These are phyloP conservation scores for Paracentrotus lividus DNA, from an alignment of 53 echinoderm and acorn worm genomes.

Conservation along the genomic window DNA sequence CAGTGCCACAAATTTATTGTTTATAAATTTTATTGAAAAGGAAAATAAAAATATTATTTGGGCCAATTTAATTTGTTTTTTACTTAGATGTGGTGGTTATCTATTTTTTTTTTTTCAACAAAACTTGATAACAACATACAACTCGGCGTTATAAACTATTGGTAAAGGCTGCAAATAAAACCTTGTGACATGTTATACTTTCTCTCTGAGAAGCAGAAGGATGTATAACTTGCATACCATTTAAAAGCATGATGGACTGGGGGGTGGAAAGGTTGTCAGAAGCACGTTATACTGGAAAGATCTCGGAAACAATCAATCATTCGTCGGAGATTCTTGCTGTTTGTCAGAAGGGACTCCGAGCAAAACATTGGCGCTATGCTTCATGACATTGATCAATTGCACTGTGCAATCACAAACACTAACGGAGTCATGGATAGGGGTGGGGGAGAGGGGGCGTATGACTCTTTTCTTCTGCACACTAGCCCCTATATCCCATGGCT, in stretches of 20 bases:
- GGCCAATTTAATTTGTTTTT: too few relatives aligned
- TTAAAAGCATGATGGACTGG: not conserved
- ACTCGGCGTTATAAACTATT: too few relatives aligned
- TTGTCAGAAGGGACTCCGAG: conserved; percentile 41
- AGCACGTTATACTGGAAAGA: conserved; percentile 38
- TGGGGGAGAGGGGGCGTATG: not conserved
- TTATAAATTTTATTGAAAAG: too few relatives aligned
- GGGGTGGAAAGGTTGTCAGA: not conserved
- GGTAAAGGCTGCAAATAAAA: too few relatives aligned
- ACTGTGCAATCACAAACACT: conserved; percentile 39
- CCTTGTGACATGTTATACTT: not conserved
- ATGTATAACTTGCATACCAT: not conserved
- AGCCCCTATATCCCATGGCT: too few relatives aligned
- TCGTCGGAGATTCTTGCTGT: conserved; percentile 33
- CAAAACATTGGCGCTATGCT: conserved; percentile 33
- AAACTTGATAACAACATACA: too few relatives aligned
- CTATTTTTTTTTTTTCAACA: too few relatives aligned
- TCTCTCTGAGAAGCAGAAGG: not conserved
- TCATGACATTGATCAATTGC: conserved; percentile 66
- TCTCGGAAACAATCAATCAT: conserved; percentile 66
- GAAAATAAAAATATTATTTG: too few relatives aligned
- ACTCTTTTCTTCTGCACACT: not conserved
- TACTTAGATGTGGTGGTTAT: too few relatives aligned
- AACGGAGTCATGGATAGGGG: not conserved
- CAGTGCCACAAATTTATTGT: too few relatives aligned